Percentiles rank a stretch among this genome's conserved stretches.
These are phyloP conservation scores for Hirudo medicinalis DNA, from an alignment of 1,140 invertebrate genomes.

Conservation along the genomic window DNA sequence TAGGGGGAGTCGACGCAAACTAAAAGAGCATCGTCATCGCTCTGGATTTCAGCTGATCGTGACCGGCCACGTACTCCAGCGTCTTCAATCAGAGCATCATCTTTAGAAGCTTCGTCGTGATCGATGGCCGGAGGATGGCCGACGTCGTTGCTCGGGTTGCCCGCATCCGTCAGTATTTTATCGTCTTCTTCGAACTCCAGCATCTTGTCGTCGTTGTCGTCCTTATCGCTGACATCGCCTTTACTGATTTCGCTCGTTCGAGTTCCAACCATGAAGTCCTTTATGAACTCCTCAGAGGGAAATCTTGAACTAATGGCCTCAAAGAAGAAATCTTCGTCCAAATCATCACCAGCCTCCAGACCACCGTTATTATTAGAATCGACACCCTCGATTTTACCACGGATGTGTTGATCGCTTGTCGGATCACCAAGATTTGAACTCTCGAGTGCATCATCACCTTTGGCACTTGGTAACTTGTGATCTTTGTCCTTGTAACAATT, in stretches of 20 bases:
- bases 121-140: too few species aligned
- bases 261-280: conserved; percentile 44
- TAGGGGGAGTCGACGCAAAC: too few species aligned
- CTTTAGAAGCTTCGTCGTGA: background rate
- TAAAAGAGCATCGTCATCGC: too few species aligned
- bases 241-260: conserved; percentile 38
- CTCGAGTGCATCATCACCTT: background rate
- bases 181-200: background rate
- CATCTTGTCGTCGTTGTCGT: conserved; percentile 20
- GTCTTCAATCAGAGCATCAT: background rate
- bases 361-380: background rate
- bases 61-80: background rate
- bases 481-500: background rate
- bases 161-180: background rate
- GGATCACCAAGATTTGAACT: background rate
- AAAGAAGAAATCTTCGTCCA: background rate
- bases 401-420: background rate
- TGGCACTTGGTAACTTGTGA: background rate
- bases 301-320: too few species aligned
- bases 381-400: background rate
- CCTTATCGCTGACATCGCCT: conserved; percentile 35
- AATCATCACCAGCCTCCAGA: background rate
- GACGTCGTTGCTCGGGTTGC: background rate
- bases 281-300: too few species aligned
- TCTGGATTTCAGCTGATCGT: too few species aligned